phyloP scores from a whole-genome alignment of 64 coral and sea anemone genomes.

The Exaiptasia diaphana region DNA sequence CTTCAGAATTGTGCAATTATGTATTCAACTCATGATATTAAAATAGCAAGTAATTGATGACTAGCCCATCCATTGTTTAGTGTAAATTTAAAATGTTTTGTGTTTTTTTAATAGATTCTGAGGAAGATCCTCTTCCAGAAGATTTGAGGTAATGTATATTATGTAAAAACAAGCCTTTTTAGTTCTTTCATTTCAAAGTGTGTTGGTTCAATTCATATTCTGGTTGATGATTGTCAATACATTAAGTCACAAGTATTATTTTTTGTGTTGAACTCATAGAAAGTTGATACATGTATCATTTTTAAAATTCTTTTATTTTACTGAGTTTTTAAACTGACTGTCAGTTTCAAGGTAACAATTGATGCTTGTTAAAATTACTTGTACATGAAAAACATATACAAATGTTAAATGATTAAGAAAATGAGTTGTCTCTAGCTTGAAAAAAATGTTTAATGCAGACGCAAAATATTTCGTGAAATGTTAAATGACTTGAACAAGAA shows the following conservation, averaged over 20 bases:
- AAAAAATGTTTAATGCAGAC: neutral
- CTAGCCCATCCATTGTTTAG: neutral
- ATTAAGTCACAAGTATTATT: neutral
- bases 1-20: too few relatives aligned
- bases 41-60: neutral
- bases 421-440: neutral
- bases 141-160: neutral
- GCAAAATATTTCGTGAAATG: neutral
- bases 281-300: neutral
- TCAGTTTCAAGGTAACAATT: too few relatives aligned
- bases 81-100: neutral
- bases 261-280: neutral
- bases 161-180: neutral
- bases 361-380: neutral
- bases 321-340: too few relatives aligned
- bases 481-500: neutral
- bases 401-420: too few relatives aligned
- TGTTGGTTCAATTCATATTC: neutral
- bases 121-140: constrained; percentile 47
- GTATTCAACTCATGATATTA: too few relatives aligned
- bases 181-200: neutral
- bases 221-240: neutral
- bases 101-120: constrained; percentile 15
- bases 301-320: neutral
- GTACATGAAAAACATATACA: neutral